A percentile compares a stretch with the other conserved stretches of the same genome.
These are phyloP conservation scores for Colostygia pectinataria DNA, from an alignment of 2,888 invertebrate species.

Conservation along the genomic window DNA sequence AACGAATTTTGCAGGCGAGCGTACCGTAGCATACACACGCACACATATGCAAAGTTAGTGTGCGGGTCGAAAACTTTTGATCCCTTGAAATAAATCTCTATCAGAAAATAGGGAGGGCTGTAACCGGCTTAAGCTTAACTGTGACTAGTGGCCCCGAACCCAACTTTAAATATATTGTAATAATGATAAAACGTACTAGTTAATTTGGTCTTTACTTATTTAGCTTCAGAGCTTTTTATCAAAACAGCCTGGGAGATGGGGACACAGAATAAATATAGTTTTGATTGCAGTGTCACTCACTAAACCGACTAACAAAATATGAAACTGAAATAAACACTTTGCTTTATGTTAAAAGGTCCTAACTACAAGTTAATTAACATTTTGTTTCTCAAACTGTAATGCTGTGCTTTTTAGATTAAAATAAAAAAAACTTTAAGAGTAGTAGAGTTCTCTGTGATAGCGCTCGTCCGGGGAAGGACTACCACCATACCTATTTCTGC, in stretches of 20 bases:
- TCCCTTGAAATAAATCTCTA: conserved; percentile 82
- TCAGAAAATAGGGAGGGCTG: conserved; percentile 81
- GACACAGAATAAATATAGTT: conserved; percentile 26
- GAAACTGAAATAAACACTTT: no score
- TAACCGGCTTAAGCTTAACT: conserved; percentile 83
- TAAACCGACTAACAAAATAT: no score
- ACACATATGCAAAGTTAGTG: conserved; percentile 48
- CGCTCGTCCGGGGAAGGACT: no score
- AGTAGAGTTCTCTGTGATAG: no score
- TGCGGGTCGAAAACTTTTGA: conserved; percentile 78
- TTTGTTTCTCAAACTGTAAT: no score
- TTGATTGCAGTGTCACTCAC: background rate
- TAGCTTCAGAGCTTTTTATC: conserved; percentile 65
- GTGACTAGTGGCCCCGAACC: conserved; percentile 76
- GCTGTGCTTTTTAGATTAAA: no score
- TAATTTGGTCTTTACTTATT: conserved; percentile 76
- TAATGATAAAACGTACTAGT: conserved; percentile 79
- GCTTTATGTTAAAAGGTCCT: no score
- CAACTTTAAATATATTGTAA: conserved; percentile 81
- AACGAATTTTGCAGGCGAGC: conserved; percentile 55
- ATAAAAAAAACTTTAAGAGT: no score
- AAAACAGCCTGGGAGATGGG: conserved; percentile 54
- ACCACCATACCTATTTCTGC: no score
- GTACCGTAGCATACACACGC: conserved; percentile 38
- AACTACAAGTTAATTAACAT: no score